These are phyloP conservation scores for Acronicta psi DNA, from an alignment of 2,888 invertebrate species.

Conservation along the genomic window DNA sequence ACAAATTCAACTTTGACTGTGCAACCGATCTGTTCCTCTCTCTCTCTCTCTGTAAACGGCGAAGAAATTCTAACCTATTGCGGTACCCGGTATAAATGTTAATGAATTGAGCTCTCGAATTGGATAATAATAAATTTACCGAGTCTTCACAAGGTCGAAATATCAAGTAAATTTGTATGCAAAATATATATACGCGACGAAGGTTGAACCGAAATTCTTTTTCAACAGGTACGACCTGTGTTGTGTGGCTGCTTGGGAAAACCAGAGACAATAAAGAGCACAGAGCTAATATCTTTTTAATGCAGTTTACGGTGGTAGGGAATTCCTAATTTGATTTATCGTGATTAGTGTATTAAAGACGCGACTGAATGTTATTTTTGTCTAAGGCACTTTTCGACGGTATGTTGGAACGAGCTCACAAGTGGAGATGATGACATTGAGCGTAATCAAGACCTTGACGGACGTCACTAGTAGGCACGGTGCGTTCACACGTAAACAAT, in stretches of 20 bases:
- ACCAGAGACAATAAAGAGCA: conserved; percentile 65
- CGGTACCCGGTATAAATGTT: conserved; percentile 24
- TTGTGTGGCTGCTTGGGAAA: conserved; percentile 63
- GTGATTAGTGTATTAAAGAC: conserved; percentile 24
- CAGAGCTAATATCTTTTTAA: conserved; percentile 65
- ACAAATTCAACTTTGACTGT: conserved; percentile 37
- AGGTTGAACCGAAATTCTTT: conserved; percentile 65
- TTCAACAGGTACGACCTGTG: conserved; percentile 43
- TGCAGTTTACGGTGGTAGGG: conserved; percentile 64
- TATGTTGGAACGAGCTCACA: conserved; percentile 13
- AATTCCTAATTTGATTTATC: conserved; percentile 61
- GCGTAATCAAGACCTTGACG: conserved; percentile 73
- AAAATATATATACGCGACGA: conserved; percentile 65
- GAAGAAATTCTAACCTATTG: conserved; percentile 34
- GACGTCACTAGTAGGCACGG: conserved; percentile 64
- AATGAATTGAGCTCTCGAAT: conserved; percentile 31
- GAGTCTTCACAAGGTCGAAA: conserved; percentile 60
- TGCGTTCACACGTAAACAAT: conserved; percentile 79
- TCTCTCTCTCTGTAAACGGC: conserved; percentile 20
- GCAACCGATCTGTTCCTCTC: too few species aligned
- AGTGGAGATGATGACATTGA: conserved; percentile 62
- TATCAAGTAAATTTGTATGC: conserved; percentile 75
- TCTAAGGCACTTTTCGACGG: conserved; percentile 5
- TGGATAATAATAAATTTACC: conserved; percentile 53
- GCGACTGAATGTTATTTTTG: conserved; percentile 13